Conservation (phyloP, 2,113 vertebrate genomes). For the Chiloscyllium plagiosum region DNA sequence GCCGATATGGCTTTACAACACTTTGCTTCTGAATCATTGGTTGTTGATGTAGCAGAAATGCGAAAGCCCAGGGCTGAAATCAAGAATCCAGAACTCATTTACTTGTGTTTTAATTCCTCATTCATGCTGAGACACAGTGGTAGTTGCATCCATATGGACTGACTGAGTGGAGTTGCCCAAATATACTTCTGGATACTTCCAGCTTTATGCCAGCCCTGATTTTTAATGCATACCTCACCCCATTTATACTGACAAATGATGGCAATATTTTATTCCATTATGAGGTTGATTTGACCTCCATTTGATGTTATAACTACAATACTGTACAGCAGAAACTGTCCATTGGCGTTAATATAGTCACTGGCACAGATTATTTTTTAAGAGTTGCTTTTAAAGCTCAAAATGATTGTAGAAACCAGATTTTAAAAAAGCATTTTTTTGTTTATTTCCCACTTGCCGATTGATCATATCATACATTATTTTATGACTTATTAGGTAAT, state of each 20-base stretch:
- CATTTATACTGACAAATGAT: neutral
- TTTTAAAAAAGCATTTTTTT: neutral
- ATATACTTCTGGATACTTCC: neutral
- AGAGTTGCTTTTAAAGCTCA: neutral
- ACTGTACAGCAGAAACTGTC: neutral
- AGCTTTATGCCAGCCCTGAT: neutral
- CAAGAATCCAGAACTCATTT: neutral
- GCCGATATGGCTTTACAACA: neutral
- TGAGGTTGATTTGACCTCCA: slow-evolving; percentile 13
- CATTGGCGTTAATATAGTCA: neutral
- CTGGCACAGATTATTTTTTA: neutral
- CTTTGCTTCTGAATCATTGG: neutral
- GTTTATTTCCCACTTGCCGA: neutral
- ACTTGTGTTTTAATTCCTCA: neutral
- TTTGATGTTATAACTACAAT: neutral
- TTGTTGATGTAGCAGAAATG: neutral
- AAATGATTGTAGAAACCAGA: neutral
- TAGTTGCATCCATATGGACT: neutral
- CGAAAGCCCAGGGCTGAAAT: neutral
- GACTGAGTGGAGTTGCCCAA: neutral
- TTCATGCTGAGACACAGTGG: slow-evolving; percentile 19
- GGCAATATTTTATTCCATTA: neutral
- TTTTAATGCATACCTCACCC: slow-evolving; percentile 12
- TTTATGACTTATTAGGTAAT: neutral
- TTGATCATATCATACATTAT: neutral